Percentiles rank a stretch among this genome's conserved stretches.
Evolutionary conservation across 2,888 invertebrate species (phyloP).

Genomic region (Orchesella flavescens): DNA sequence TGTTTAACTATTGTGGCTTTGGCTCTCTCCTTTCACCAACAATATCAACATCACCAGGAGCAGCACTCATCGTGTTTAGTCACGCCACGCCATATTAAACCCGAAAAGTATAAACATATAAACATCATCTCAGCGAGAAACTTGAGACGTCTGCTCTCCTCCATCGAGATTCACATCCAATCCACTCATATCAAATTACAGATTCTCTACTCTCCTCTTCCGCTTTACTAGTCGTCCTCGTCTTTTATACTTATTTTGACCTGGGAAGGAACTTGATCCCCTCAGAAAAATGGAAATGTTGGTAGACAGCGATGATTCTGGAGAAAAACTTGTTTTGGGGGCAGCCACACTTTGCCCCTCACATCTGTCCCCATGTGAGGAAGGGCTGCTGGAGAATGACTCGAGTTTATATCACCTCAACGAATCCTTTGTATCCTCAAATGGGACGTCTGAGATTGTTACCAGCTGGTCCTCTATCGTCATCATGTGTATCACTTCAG

Average conservation of each 20-base stretch:
- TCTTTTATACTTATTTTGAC: too few relatives aligned
- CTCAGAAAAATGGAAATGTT: slow-evolving; percentile 46
- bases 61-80: too few relatives aligned
- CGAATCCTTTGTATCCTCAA: slow-evolving; percentile 56
- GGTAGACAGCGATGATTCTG: slow-evolving; percentile 27
- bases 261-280: too few relatives aligned
- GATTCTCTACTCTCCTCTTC: not conserved
- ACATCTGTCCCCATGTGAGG: slow-evolving; percentile 54
- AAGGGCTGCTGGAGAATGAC: slow-evolving; percentile 44
- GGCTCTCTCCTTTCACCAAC: too few relatives aligned
- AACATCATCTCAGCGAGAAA: too few relatives aligned
- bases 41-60: too few relatives aligned
- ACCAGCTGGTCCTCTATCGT: slow-evolving; percentile 68
- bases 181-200: slow-evolving; percentile 13
- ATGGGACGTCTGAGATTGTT: slow-evolving; percentile 59
- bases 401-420: slow-evolving; percentile 54
- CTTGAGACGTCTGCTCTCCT: too few relatives aligned
- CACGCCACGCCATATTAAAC: too few relatives aligned
- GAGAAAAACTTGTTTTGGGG: slow-evolving; percentile 41
- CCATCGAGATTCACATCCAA: too few relatives aligned
- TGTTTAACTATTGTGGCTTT: too few relatives aligned
- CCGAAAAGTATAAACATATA: too few relatives aligned
- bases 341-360: slow-evolving; percentile 62
- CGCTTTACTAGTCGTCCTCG: too few relatives aligned
- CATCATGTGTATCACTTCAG: slow-evolving; percentile 79